A percentile compares a stretch with the other conserved stretches of the same genome.
Conservation (phyloP, 2,113 vertebrate genomes). For the Plotosus lineatus region DNA sequence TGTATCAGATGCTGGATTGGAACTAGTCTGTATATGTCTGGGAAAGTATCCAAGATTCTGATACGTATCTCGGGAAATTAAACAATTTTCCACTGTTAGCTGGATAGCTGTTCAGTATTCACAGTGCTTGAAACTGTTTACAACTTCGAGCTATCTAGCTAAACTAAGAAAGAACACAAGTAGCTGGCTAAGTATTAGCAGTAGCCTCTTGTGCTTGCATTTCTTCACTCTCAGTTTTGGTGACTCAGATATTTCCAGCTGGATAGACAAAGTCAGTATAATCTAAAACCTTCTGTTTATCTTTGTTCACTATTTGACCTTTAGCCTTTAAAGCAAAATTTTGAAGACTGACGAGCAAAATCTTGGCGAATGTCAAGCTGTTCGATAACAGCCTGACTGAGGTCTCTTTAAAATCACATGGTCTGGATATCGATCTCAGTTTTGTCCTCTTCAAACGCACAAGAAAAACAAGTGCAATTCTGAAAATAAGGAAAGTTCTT, state of each 20-base stretch:
- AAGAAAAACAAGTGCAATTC: background rate
- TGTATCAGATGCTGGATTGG: too few species aligned
- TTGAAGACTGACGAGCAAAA: background rate
- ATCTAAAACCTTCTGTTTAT: background rate
- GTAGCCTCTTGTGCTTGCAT: background rate
- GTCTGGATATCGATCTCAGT: background rate
- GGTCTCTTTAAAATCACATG: constrained; percentile 1
- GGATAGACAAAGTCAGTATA: background rate
- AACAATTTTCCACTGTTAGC: background rate
- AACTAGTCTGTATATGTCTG: background rate
- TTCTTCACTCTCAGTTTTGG: background rate
- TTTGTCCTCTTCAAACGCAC: background rate
- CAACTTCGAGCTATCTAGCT: background rate
- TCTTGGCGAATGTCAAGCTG: background rate
- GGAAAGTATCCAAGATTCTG: background rate
- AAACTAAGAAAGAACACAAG: background rate
- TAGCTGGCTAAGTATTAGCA: background rate
- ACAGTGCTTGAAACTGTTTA: background rate
- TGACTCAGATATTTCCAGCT: too few species aligned
- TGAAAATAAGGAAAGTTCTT: background rate
- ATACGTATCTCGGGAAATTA: background rate
- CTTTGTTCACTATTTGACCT: background rate
- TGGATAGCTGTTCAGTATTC: background rate
- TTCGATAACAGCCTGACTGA: background rate
- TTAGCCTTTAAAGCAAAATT: background rate